Base-by-base conservation (phyloP, 2,888 invertebrate species). In the Xanthostigma xanthostigma region DNA sequence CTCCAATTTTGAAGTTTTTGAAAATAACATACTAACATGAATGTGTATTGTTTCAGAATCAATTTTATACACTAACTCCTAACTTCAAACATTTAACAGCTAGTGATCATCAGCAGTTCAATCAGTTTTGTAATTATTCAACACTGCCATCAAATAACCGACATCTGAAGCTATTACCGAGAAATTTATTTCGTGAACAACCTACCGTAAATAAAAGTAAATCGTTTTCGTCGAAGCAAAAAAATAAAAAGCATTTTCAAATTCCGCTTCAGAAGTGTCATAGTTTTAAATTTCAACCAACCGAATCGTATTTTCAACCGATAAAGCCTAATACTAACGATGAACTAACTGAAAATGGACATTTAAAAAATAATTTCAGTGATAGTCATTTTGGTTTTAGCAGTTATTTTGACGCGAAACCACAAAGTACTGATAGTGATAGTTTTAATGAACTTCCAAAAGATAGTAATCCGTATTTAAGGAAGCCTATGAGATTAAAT, bases 201-300 rank as follows among this genome's bases (percentile, higher is more conserved):
- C 57, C 57, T 42, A 53, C 52, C 47, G 57, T 60, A 43, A 55
- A 55, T 43, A 68, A 68, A 53, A 67, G 66, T 56, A 67, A 67
- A 59, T 66, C 67, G 41, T 66, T 67, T 53, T 63, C 65, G 27
- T 62, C 63, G 47, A 63, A 64, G 49, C 59, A 60, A 44, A 64
- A 65, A 51, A 63, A 73, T 57, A 77, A 77, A 68, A 78, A 78
- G 65, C 74, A 75, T 54, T 76, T 78, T 55, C 77, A 78, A 70
- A 75, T 76, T 56, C 77, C 77, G 2, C 61, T 78, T 39, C 78
- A 78, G 62, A 78, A 78, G 61, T 76, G 78, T 57, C 77, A 78
- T 63, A 78, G 78, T 61, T 78, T 78, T 60, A 67, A 65, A 53
- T 67, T 66, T 53, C 67, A 68, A 62, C 67, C 68, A 48, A 66